A percentile compares a stretch with the other conserved stretches of the same genome.
Evolutionary conservation across 2,888 invertebrate species (phyloP).

Genomic region (Syrphus vitripennis): DNA sequence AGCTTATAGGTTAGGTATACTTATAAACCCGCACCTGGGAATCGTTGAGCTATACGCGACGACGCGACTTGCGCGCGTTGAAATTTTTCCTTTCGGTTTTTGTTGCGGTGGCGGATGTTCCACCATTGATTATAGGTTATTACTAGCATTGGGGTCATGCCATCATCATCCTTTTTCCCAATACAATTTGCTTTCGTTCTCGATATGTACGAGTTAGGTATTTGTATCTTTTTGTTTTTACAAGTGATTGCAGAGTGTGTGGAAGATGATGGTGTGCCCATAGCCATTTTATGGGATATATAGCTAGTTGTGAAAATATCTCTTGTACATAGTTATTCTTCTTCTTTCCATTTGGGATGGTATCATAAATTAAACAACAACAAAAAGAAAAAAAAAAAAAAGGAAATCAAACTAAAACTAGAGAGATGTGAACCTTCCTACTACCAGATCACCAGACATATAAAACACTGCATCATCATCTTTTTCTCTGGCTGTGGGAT

Average conservation of each 20-base stretch:
- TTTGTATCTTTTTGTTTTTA: conserved; percentile 20
- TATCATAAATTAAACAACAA: conserved; percentile 39
- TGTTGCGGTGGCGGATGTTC: conserved; percentile 71
- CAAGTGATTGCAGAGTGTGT: conserved; percentile 6
- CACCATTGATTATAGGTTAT: conserved; percentile 71
- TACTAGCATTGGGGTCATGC: conserved; percentile 70
- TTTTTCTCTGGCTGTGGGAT: not conserved
- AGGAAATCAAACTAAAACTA: conserved; percentile 52
- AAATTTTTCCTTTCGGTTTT: conserved; percentile 50
- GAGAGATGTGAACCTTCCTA: not conserved
- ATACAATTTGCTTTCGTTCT: conserved; percentile 49
- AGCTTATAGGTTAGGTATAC: not conserved
- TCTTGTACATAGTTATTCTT: conserved; percentile 35
- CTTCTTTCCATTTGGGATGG: conserved; percentile 42
- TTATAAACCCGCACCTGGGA: conserved; percentile 8
- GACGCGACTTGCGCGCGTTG: conserved; percentile 22
- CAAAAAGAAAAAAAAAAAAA: conserved; percentile 29
- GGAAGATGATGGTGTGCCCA: conserved; percentile 18
- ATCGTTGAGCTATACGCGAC: no score
- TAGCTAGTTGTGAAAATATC: conserved; percentile 57
- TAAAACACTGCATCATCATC: not conserved
- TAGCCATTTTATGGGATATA: conserved; percentile 41
- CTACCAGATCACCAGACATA: conserved; percentile 16
- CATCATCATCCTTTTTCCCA: conserved; percentile 58
- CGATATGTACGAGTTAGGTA: not conserved